A percentile compares a stretch with the other conserved stretches of the same genome.
Conservation (phyloP, 2,797 vertebrate genomes). For the Pangasius macronema region DNA sequence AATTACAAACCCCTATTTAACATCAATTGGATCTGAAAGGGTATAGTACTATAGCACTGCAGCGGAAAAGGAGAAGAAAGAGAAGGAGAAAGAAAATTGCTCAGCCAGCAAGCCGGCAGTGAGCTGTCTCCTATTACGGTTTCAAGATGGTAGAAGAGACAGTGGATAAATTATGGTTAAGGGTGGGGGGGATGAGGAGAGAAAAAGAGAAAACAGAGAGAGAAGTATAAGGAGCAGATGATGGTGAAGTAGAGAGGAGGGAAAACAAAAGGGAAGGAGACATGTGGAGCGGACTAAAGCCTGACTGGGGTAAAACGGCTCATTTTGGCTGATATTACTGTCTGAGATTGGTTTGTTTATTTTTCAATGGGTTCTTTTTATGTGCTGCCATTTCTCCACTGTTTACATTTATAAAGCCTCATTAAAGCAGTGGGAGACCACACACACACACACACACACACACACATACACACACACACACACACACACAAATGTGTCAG, state of each 20-base stretch:
- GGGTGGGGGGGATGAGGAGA: conserved; percentile 28
- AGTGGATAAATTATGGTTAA: conserved; percentile 69
- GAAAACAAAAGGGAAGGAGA: not conserved
- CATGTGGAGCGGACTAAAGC: not conserved
- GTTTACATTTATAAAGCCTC: conserved; percentile 33
- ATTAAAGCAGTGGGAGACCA: conserved; percentile 7
- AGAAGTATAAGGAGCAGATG: conserved; percentile 1
- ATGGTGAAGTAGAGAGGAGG: conserved; percentile 5
- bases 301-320: conserved; percentile 11
- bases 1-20: too few species aligned
- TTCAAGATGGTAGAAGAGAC: conserved; percentile 64
- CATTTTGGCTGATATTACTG: conserved; percentile 15
- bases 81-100: conserved; percentile 67
- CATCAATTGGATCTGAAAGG: not conserved
- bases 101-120: conserved; percentile 69
- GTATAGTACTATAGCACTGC: not conserved
- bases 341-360: conserved; percentile 6
- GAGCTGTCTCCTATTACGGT: conserved; percentile 72
- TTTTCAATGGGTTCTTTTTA: conserved; percentile 29
- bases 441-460: conserved; percentile 27
- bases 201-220: conserved; percentile 8
- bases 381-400: conserved; percentile 25
- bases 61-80: not conserved
- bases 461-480: conserved; percentile 7
- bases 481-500: not conserved